Base-by-base conservation (phyloP, 2,797 vertebrate genomes). In the Poeciliopsis gracilis region DNA sequence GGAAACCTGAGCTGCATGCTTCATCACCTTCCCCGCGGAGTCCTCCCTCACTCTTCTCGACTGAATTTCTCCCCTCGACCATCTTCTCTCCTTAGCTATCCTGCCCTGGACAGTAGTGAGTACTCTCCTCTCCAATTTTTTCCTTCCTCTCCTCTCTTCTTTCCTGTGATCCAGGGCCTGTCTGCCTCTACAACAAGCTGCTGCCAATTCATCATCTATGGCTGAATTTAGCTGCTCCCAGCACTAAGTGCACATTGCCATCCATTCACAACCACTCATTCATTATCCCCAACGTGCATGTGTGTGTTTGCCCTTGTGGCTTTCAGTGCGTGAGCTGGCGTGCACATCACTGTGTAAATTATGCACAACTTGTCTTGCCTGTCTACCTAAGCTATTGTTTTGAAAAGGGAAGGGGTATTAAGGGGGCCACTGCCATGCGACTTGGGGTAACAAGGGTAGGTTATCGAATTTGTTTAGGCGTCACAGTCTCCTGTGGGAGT, bases 1-100 rank as follows among this genome's bases (percentile, higher is more conserved):
- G 93, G 94, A 94, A 95, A 96, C 93, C 90, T 89, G 92, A 95
- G 93, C 91, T 89, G 88, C 90, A 89, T 91, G 94, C 92, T 94
- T 94, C 94, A 94, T 94, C 94, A 94, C 90, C 93, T 91, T 94
- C 93, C 93, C 91, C 76, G 87, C n/a, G 84, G 92, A 94, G 89
- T 92, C 90, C 90, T 92, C 88, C 83, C 83, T 88, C 88, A 87
- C 86, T 86, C 79, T 80, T 79, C 85, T 67, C 76, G 66, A 83
- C 87, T 77, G 80, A 83, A 87, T 84, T 74, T 51, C 76, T 89
- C 83, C 77, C 77, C 75, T 77, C 82, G 70, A 87, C 82, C 79
- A 63, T 87, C 87, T 84, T 81, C 76, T 83, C 76, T 88, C 63
- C 78, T 75, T 75, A 25, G 63, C 77, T 69, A 73, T 82, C 47